These are phyloP conservation scores for Drosophila austrosaltans DNA, from an alignment of 2,888 invertebrate genomes.

Conservation along the genomic window DNA sequence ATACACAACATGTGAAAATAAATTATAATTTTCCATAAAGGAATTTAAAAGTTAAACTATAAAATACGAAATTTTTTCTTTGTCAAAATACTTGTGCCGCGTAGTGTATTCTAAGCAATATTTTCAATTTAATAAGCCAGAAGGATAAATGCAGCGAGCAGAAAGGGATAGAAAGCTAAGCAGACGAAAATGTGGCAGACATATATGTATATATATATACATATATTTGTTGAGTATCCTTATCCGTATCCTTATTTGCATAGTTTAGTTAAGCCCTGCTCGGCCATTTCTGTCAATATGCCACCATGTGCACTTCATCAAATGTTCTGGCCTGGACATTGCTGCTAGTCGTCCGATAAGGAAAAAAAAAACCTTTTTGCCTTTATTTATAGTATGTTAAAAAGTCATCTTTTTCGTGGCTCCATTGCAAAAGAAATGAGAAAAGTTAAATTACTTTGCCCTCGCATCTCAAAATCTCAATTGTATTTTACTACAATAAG, in stretches of 20 bases:
- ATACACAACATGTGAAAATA: too few relatives aligned
- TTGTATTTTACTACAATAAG: neutral
- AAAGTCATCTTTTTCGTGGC: constrained; percentile 49
- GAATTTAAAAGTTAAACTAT: too few relatives aligned
- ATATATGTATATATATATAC: neutral
- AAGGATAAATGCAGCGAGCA: constrained; percentile 71
- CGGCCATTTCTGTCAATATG: constrained; percentile 64
- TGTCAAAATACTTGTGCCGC: too few relatives aligned
- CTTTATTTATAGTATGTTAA: constrained; percentile 4
- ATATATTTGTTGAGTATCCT: constrained; percentile 49
- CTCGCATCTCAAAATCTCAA: constrained; percentile 14
- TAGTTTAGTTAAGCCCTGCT: constrained; percentile 55
- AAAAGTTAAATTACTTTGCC: constrained; percentile 72
- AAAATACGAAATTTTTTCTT: too few relatives aligned
- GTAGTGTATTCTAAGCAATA: constrained; percentile 56
- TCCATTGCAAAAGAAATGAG: constrained; percentile 46
- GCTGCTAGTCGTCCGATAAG: constrained; percentile 54
- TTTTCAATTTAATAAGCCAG: constrained; percentile 80
- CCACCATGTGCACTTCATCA: constrained; percentile 73
- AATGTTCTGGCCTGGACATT: constrained; percentile 45
- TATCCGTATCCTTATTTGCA: constrained; percentile 66
- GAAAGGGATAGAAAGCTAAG: neutral
- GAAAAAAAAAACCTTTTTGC: constrained; percentile 41
- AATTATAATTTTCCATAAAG: too few relatives aligned
- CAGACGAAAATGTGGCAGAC: constrained; percentile 27